Conservation (phyloP, 2,113 vertebrate genomes). For the Todiramphus saurophagus region DNA sequence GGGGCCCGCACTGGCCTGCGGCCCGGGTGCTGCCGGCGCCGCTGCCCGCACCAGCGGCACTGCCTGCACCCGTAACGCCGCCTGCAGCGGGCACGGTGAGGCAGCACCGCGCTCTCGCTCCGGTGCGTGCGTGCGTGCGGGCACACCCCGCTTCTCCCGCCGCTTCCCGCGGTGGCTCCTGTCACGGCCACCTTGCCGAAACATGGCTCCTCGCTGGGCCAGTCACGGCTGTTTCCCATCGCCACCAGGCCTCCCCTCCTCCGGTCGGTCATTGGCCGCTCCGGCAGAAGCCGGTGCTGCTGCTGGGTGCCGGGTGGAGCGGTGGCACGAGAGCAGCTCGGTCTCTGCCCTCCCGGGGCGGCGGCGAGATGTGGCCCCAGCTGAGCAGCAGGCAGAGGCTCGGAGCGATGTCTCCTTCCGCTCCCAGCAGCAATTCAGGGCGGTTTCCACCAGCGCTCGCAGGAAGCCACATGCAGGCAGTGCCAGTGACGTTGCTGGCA, state of each 20-base stretch:
- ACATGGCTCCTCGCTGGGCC: neutral
- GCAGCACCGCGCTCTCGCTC: neutral
- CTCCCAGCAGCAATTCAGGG: neutral
- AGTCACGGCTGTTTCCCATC: accelerated
- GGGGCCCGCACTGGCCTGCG: neutral
- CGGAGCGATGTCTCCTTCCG: neutral
- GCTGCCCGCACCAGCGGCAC: neutral
- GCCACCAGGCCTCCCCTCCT: neutral
- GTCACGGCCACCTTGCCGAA: neutral
- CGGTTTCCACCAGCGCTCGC: neutral
- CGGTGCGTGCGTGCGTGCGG: neutral
- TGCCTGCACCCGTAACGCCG: neutral
- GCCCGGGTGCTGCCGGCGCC: neutral
- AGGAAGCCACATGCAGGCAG: neutral
- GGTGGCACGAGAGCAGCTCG: neutral
- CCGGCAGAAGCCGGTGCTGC: neutral
- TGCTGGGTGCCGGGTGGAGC: neutral
- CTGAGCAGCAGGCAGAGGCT: neutral
- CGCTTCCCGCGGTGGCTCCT: neutral
- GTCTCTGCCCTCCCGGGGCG: neutral
- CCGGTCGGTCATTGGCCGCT: neutral
- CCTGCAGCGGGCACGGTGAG: neutral
- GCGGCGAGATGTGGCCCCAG: accelerated
- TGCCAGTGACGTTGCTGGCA: neutral
- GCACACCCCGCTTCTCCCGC: neutral